Evolutionary conservation across 2,113 vertebrate species (phyloP).

Genomic region (Paratilapia polleni): DNA sequence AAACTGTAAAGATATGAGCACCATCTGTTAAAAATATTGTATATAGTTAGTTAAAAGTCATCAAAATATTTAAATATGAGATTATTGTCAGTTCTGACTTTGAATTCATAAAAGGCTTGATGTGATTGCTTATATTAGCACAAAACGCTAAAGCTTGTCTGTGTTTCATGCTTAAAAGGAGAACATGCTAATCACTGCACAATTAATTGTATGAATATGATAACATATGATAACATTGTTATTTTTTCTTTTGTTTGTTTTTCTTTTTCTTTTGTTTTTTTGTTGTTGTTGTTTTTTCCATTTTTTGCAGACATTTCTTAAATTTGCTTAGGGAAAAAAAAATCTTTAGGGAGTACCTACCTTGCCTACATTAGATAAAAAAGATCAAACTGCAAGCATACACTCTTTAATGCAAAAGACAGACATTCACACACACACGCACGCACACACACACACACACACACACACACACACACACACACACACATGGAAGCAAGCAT

Average conservation of each 20-base stretch:
- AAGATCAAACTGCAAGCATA: conserved; percentile 78
- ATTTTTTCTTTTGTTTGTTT: conserved; percentile 72
- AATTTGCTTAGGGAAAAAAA: conserved; percentile 69
- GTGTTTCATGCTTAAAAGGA: conserved; percentile 62
- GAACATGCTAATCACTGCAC: conserved; percentile 74
- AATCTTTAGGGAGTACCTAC: conserved; percentile 76
- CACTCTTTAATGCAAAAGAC: conserved; percentile 76
- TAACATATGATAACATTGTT: conserved; percentile 63
- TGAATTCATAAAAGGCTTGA: conserved; percentile 37
- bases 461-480: conserved; percentile 26
- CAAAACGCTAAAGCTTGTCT: conserved; percentile 30
- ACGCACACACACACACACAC: conserved; percentile 54
- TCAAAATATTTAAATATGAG: conserved; percentile 26
- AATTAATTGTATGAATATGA: conserved; percentile 74
- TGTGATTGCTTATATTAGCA: conserved; percentile 53
- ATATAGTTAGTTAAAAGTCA: conserved; percentile 9
- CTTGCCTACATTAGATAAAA: conserved; percentile 75
- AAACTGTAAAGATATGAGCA: conserved; percentile 45
- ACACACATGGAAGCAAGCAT: conserved; percentile 29
- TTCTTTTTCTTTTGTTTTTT: too few relatives aligned
- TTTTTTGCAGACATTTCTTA: conserved; percentile 68
- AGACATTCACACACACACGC: conserved; percentile 31
- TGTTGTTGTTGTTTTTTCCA: too few relatives aligned
- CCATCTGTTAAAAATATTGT: conserved; percentile 56
- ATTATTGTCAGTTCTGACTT: conserved; percentile 34